Evolutionary conservation across 2,113 vertebrate genomes (phyloP).

Genomic region (Poicephalus meyeri): DNA sequence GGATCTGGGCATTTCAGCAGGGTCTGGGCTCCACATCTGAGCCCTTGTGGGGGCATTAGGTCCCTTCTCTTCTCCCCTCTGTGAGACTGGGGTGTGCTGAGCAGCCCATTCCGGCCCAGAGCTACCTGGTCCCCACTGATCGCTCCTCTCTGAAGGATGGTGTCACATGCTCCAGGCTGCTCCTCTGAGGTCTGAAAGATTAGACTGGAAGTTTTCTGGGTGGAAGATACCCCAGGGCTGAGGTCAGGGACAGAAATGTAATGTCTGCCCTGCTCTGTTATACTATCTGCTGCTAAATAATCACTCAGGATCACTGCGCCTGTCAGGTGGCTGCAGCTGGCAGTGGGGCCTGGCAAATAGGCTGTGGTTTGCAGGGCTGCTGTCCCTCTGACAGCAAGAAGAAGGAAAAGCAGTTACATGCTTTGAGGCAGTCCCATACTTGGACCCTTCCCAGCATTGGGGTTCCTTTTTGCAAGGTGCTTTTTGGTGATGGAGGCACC

Average conservation of each 20-base stretch:
- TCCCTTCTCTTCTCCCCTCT: neutral
- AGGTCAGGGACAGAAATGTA: conserved; percentile 66
- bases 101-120: neutral
- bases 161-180: conserved; percentile 21
- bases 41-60: neutral
- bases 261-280: conserved; percentile 16
- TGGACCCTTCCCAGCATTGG: neutral
- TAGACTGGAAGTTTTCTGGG: conserved; percentile 40
- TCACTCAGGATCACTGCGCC: neutral
- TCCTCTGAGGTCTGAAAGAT: conserved; percentile 49
- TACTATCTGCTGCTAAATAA: conserved; percentile 29
- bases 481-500: neutral
- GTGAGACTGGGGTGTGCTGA: neutral
- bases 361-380: neutral
- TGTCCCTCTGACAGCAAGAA: neutral
- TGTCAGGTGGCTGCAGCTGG: neutral
- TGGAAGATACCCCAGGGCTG: conserved; percentile 50
- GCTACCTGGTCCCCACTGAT: neutral
- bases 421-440: neutral
- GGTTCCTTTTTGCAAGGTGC: neutral
- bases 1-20: neutral
- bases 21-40: neutral
- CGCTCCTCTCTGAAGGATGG: neutral
- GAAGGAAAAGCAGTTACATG: neutral
- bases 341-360: neutral